Evolutionary conservation across 2,888 invertebrate species (phyloP), one percentile per base, ranked within the genome.

Genomic region (Unio delphinus): DNA sequence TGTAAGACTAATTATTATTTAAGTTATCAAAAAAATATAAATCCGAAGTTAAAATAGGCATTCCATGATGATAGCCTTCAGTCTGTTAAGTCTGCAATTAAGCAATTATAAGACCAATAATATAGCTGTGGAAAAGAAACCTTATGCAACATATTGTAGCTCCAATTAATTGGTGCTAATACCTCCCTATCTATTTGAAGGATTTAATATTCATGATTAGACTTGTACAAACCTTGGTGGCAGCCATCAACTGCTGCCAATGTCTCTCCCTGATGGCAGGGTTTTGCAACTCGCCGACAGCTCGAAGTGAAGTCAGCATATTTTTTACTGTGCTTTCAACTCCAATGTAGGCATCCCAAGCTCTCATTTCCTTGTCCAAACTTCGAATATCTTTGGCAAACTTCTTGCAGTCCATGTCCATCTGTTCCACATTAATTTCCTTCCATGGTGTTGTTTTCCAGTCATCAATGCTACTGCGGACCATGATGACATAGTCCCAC

Each of bases 361-460:
- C 92, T 83, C 97, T 93, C 96, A 98, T 97, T 91, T 98, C 98
- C 88, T 98, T 98, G 88, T 98, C 98, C 83, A 98, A 90, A 67
- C 95, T 82, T 20, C 88, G 81, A 74, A 90, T 87, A 73, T 89
- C 89, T 91, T 98, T 98, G 3, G 97, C 96, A 90, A 98, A 98
- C 89, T 97, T 96, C 89, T 98, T 98, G 90, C 98, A 98, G 90
- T 98, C 98, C 81, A 98, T 96, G 87, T 98, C 98, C 97, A 98
- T 98, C 86, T 97, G 97, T 91, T 98, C 98, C 59, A 98, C 97
- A 87, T 98, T 97, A 74, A 98, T 97, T 89, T 97, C 96, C 69
- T 96, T 93, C 98, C 98, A 98, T 0, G 96, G 96, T 0, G 98
- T 98, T 1, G 95, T 96, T 90, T 98, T 98, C 98, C 98, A 98